phyloP scores from a whole-genome alignment of 2,797 vertebrate species.

The Lepus oiostolus region DNA sequence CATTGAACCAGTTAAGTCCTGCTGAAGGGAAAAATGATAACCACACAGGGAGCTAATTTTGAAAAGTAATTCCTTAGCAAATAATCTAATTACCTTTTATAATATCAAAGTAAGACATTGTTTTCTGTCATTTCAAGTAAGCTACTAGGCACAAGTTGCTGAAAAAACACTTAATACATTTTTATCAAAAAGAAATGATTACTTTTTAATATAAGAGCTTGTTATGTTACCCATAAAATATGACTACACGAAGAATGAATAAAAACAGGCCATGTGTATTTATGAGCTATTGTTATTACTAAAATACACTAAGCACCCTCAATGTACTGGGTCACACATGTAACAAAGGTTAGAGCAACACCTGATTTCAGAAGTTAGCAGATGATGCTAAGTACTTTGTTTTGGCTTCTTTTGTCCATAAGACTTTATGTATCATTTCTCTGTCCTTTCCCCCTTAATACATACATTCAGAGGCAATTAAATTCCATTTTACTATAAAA shows the following conservation, averaged over 20 bases:
- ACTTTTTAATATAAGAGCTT: conserved; percentile 65
- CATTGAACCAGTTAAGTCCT: conserved; percentile 28
- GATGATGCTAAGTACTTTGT: too few species aligned
- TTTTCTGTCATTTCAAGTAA: conserved; percentile 66
- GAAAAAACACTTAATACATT: conserved; percentile 60
- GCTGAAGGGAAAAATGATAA: conserved; percentile 28
- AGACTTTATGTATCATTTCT: background rate
- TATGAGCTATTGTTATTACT: background rate
- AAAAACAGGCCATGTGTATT: background rate
- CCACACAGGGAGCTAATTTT: conserved; percentile 37
- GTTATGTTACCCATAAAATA: conserved; percentile 7
- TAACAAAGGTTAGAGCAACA: background rate
- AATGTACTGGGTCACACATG: background rate
- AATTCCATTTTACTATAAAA: conserved; percentile 24
- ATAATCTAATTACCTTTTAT: conserved; percentile 63
- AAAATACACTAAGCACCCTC: background rate
- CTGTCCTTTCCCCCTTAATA: background rate
- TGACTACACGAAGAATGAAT: conserved; percentile 25
- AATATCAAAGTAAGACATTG: conserved; percentile 46
- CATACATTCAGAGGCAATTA: background rate
- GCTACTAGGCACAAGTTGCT: conserved; percentile 55
- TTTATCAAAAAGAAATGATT: conserved; percentile 62
- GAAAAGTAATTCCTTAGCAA: conserved; percentile 74
- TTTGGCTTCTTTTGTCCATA: background rate
- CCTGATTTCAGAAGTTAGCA: background rate